Evolutionary conservation across 1,140 invertebrate genomes (phyloP).

Genomic region (Periplaneta americana): DNA sequence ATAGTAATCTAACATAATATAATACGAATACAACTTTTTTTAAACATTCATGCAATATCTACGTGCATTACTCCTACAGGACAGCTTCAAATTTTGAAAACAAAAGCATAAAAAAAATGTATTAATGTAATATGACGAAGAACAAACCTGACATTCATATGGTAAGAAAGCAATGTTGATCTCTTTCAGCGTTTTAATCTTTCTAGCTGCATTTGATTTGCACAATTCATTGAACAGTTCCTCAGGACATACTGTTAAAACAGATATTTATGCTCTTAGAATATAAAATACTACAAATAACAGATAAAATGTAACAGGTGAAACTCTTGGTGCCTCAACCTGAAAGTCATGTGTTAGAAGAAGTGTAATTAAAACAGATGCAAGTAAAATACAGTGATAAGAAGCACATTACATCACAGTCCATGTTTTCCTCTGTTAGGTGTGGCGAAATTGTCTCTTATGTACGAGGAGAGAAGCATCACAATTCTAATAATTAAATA

Average conservation of each 20-base stretch:
- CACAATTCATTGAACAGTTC: constrained; percentile 94
- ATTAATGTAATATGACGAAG: not conserved
- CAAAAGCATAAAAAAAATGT: not conserved
- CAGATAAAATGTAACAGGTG: not conserved
- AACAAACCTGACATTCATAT: constrained; percentile 91
- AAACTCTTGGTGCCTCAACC: not conserved
- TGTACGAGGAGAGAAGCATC: too few relatives aligned
- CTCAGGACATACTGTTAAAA: constrained; percentile 69
- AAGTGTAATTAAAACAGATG: not conserved
- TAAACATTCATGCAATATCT: too few relatives aligned
- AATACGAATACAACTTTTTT: too few relatives aligned
- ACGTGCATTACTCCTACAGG: not conserved
- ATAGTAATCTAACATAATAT: too few relatives aligned
- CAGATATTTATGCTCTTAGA: not conserved
- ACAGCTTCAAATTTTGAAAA: not conserved
- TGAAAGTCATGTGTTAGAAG: not conserved
- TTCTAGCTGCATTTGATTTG: constrained; percentile 90
- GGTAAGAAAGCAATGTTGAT: constrained; percentile 99
- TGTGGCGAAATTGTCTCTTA: too few relatives aligned
- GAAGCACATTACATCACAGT: too few relatives aligned
- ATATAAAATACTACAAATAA: not conserved
- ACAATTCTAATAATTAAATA: too few relatives aligned
- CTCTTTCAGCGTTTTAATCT: constrained; percentile 98
- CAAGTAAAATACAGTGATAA: not conserved
- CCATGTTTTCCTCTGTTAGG: too few relatives aligned